Evolutionary conservation across 2,888 invertebrate genomes (phyloP), one percentile per base, ranked within the genome.

Genomic region (Nomada ruficornis): DNA sequence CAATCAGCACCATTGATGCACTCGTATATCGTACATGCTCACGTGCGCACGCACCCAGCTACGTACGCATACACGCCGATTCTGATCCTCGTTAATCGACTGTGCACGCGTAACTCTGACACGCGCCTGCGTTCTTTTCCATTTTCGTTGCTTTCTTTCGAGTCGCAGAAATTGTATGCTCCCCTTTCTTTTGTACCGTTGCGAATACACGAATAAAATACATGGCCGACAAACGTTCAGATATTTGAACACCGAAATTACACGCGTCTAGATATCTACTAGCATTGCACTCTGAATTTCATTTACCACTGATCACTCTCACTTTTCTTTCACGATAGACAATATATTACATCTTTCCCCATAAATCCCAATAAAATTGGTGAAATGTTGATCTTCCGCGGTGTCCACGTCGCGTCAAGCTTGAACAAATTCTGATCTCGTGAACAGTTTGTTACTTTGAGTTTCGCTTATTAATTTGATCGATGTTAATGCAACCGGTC

Each of bases 1-100:
- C 20, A 9, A 13, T 13, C 26, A 55, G 60, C 26, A 72, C 57
- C 80, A 80, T 80, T 80, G 80, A 79, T 79, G 67, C 67, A 50
- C 62, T 64, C 69, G 68, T 42, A 59, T n/a, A 18, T 73, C 42
- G 62, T 72, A 54, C 70, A 36, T 57, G n/a, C 69, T 60, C 73
- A 71, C 71, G 68, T 67, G 59, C 67, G 50, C 63, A 72, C 76
- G 63, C 75, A 62, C 52, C 60, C 55, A 72, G 18, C 9, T 57
- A 44, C 54, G 57, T 60, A 72, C 74, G 63, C 72, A 52, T 54
- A 59, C 70, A 55, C 80, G 69, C 50, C 70, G 57, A 68, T 73
- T 72, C 55, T 72, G 63, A 72, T 68, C 44, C 55, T 79, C 63
- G 80, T 80, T 80, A 83, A 83, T 83, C 82, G 83, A 83, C 83